phyloP scores from a whole-genome alignment of 2,113 vertebrate genomes.

The Trinectes maculatus region DNA sequence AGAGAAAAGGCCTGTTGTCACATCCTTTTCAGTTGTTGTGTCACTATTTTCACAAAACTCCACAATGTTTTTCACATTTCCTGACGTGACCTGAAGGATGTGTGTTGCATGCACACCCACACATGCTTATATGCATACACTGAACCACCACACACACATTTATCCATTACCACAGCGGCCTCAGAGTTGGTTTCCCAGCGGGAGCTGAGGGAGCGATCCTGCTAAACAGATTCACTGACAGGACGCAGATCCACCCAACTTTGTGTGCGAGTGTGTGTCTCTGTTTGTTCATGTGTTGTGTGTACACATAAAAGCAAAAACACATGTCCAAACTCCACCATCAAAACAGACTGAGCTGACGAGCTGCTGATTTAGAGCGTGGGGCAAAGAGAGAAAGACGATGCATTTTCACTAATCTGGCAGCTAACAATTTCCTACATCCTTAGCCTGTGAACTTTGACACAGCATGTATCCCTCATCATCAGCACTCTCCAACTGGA shows the following conservation, averaged over 20 bases:
- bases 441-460: constrained; percentile 47
- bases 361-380: neutral
- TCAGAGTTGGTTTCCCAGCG: constrained; percentile 6
- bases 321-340: neutral
- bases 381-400: neutral
- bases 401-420: constrained; percentile 30
- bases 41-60: constrained; percentile 2
- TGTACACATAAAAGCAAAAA: neutral
- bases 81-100: neutral
- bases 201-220: constrained; percentile 11
- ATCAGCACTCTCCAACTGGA: constrained; percentile 27
- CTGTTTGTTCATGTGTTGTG: neutral
- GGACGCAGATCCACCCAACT: constrained; percentile 4
- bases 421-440: constrained; percentile 47
- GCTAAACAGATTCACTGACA: constrained; percentile 6
- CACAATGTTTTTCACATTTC: constrained; percentile 1
- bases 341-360: neutral
- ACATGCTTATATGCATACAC: neutral
- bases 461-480: constrained; percentile 38
- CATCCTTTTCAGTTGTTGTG: constrained; percentile 19
- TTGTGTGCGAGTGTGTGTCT: neutral
- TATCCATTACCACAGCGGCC: constrained; percentile 15
- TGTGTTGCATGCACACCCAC: neutral
- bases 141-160: neutral
- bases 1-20: neutral